Conservation (phyloP, 2,113 vertebrate species). For the Pycnonotus jocosus region DNA sequence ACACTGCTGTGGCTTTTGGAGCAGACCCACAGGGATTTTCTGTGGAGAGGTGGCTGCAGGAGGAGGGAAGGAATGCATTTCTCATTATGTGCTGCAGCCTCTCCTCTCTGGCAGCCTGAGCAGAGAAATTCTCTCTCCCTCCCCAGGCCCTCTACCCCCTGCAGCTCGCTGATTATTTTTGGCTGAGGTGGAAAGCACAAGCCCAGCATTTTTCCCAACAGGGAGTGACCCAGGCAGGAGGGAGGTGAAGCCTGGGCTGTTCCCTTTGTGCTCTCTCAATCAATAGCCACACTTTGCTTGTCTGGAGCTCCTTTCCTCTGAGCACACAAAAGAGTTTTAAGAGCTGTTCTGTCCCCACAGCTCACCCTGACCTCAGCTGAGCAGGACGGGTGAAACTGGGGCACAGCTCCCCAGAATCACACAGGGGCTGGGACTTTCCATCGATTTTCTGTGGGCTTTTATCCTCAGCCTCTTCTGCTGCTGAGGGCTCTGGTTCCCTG, state of each 20-base stretch:
- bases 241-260: neutral
- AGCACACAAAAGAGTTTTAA: neutral
- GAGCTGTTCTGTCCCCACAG: neutral
- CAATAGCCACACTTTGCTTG: neutral
- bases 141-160: slow-evolving; percentile 11
- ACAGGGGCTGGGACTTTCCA: neutral
- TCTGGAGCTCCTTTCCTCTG: neutral
- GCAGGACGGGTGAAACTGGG: neutral
- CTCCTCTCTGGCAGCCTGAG: neutral
- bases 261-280: neutral
- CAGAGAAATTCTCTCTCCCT: neutral
- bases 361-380: neutral
- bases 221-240: neutral
- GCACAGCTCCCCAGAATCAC: neutral
- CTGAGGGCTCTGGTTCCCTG: neutral
- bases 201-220: neutral
- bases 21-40: neutral
- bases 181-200: slow-evolving; percentile 40
- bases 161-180: slow-evolving; percentile 49
- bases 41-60: neutral
- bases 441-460: neutral
- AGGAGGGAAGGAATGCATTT: slow-evolving; percentile 2
- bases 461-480: neutral
- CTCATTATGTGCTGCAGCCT: neutral
- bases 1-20: neutral